Percentiles rank a stretch among this genome's conserved stretches.
Conservation (phyloP, 2,113 vertebrate genomes). For the Hippocampus abdominalis region DNA sequence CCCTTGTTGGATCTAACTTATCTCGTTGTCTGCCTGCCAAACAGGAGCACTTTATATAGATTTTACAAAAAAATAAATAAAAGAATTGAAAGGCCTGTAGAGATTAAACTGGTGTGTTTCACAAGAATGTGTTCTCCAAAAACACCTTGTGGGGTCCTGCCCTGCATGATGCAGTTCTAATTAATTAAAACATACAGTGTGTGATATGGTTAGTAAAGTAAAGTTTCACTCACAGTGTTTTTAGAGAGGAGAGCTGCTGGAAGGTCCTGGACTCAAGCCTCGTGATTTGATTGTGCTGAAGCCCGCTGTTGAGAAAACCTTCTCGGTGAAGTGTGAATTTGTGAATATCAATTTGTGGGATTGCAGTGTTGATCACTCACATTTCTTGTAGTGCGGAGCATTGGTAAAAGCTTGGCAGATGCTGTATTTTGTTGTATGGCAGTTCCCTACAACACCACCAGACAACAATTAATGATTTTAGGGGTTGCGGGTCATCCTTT, state of each 20-base stretch:
- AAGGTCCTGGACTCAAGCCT: constrained; percentile 85
- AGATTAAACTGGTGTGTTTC: neutral
- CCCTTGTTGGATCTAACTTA: neutral
- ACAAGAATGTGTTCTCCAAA: neutral
- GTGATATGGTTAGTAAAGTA: neutral
- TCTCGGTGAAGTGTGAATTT: neutral
- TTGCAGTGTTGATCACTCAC: constrained; percentile 71
- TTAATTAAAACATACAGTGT: neutral
- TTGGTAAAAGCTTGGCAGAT: constrained; percentile 85
- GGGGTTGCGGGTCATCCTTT: neutral
- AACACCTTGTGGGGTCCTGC: neutral
- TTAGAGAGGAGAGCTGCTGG: constrained; percentile 81
- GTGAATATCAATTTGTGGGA: neutral
- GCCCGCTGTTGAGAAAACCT: constrained; percentile 74
- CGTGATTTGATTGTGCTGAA: constrained; percentile 87
- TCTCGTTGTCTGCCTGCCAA: neutral
- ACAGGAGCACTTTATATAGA: neutral
- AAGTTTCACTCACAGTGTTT: constrained; percentile 78
- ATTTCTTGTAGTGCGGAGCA: constrained; percentile 90
- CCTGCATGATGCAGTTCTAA: neutral
- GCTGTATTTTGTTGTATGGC: constrained; percentile 86
- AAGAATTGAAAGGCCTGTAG: neutral
- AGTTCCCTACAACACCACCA: constrained; percentile 78
- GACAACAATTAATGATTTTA: constrained; percentile 25
- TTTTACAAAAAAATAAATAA: no score